Evolutionary conservation across 2,113 vertebrate species (phyloP).

Genomic region (Thunnus thynnus): DNA sequence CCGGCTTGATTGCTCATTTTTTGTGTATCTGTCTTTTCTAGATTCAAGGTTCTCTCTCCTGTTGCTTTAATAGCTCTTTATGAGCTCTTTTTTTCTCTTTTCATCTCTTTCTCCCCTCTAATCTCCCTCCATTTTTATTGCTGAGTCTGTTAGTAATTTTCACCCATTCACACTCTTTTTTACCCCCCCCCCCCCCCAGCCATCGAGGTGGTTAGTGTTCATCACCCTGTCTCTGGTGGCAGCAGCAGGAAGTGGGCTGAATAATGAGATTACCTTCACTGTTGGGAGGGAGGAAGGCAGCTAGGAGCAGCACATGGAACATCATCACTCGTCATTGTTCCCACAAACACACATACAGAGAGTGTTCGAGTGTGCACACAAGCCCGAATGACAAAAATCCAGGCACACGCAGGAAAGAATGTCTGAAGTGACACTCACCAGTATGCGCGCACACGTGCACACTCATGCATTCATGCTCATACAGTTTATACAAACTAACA

Average conservation of each 20-base stretch:
- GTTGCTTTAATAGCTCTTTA: conserved; percentile 20
- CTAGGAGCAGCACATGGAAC: conserved; percentile 36
- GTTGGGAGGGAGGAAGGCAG: conserved; percentile 38
- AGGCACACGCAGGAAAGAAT: background rate
- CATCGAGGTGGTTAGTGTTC: conserved; percentile 62
- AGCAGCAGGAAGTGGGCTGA: conserved; percentile 75
- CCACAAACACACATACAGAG: conserved; percentile 25
- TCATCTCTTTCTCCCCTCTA: conserved; percentile 17
- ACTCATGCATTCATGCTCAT: background rate
- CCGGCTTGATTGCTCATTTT: background rate
- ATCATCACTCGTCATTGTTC: conserved; percentile 60
- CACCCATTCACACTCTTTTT: conserved; percentile 28
- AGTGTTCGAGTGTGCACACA: background rate
- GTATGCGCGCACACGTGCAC: background rate
- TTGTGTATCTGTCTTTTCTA: conserved; percentile 8
- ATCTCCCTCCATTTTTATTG: conserved; percentile 14
- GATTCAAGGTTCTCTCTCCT: background rate
- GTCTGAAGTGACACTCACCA: background rate
- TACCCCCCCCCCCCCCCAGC: conserved; percentile 5
- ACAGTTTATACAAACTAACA: background rate
- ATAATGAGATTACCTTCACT: conserved; percentile 76
- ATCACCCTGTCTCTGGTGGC: conserved; percentile 71
- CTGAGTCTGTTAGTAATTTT: conserved; percentile 32
- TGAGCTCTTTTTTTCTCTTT: background rate
- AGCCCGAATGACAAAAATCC: conserved; percentile 21